These are phyloP conservation scores for Desoria tigrina DNA, from an alignment of 2,888 invertebrate genomes.

Conservation along the genomic window DNA sequence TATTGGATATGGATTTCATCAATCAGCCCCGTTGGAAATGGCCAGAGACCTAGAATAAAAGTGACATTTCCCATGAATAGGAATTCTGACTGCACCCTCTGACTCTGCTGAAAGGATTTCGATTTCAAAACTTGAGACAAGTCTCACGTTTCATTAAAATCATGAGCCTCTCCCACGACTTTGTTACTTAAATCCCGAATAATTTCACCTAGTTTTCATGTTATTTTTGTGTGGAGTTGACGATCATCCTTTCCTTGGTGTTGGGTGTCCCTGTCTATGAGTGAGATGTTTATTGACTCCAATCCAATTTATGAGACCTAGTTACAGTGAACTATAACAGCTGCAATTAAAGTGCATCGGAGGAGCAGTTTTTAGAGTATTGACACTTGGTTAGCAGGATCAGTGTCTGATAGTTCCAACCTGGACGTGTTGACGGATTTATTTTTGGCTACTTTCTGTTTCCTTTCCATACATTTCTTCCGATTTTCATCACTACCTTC, in stretches of 20 bases:
- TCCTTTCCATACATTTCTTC: too few relatives aligned
- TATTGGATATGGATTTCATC: neutral
- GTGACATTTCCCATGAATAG: neutral
- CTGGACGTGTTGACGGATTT: too few relatives aligned
- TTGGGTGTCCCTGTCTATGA: slow-evolving; percentile 2
- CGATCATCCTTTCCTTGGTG: neutral
- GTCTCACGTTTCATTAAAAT: slow-evolving; percentile 5
- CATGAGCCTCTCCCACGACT: slow-evolving; percentile 7
- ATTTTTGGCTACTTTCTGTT: too few relatives aligned
- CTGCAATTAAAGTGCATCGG: slow-evolving; percentile 8
- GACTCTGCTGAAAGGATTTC: neutral
- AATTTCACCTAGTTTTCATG: slow-evolving; percentile 1
- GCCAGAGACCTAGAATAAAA: too few relatives aligned
- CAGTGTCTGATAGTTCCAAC: neutral
- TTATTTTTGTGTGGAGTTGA: slow-evolving; percentile 4
- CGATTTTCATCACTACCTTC: too few relatives aligned
- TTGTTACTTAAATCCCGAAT: neutral
- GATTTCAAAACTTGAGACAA: neutral
- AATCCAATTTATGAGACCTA: slow-evolving; percentile 1
- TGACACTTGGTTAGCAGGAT: neutral
- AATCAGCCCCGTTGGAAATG: neutral
- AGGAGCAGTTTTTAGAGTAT: slow-evolving; percentile 5
- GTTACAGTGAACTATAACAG: slow-evolving; percentile 3
- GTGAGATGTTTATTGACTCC: slow-evolving; percentile 9
- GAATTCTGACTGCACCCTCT: neutral